A percentile compares a stretch with the other conserved stretches of the same genome.
Conservation (phyloP, 2,888 invertebrate species). For the Luperina nickerlii region DNA sequence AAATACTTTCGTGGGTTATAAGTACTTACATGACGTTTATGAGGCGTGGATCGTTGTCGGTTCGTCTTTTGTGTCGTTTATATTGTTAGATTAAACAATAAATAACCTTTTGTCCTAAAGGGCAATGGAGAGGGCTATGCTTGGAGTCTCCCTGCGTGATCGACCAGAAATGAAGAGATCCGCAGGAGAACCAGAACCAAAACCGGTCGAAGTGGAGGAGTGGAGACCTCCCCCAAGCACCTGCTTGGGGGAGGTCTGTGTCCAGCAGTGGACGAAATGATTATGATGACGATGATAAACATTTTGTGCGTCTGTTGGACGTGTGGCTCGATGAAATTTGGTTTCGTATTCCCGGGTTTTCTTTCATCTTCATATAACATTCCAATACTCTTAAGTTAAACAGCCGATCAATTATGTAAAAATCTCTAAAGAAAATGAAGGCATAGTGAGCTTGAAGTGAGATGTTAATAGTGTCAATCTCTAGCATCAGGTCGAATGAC, state of each 20-base stretch:
- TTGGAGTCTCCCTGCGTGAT: too few relatives aligned
- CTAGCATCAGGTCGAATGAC: background rate
- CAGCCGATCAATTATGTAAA: background rate
- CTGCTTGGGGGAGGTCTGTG: too few relatives aligned
- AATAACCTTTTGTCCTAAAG: slow-evolving; percentile 20
- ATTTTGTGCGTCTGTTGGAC: slow-evolving; percentile 6
- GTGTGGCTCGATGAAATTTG: background rate
- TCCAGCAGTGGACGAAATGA: too few relatives aligned
- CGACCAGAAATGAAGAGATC: too few relatives aligned
- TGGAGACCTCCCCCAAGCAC: too few relatives aligned
- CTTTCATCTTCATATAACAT: background rate
- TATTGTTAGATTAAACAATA: slow-evolving; percentile 55
- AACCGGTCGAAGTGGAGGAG: too few relatives aligned
- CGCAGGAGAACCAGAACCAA: too few relatives aligned
- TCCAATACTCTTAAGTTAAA: background rate
- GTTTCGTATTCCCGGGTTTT: background rate
- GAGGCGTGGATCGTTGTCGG: slow-evolving; percentile 65
- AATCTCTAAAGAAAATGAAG: background rate
- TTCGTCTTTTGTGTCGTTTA: slow-evolving; percentile 56
- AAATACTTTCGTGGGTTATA: slow-evolving; percentile 68
- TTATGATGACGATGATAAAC: too few relatives aligned
- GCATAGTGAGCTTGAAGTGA: background rate
- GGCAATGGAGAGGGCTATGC: too few relatives aligned
- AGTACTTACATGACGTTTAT: slow-evolving; percentile 60
- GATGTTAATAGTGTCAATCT: background rate